These are phyloP conservation scores for Oncopodura yosiiana DNA, from an alignment of 1,140 invertebrate species.

Conservation along the genomic window DNA sequence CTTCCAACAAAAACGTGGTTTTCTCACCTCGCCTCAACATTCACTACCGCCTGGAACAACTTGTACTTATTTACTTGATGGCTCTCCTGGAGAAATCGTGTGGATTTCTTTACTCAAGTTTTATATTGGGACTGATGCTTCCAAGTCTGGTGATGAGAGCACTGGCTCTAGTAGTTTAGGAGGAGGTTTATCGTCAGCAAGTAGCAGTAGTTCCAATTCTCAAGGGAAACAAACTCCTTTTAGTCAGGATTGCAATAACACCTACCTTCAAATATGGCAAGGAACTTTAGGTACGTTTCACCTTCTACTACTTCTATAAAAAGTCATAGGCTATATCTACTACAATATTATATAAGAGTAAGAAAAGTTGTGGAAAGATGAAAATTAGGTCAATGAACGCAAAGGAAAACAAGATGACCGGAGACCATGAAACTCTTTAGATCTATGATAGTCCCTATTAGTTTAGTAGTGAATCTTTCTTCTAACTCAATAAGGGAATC, in stretches of 20 bases:
- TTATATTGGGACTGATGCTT: constrained; percentile 20
- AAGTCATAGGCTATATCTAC: too few relatives aligned
- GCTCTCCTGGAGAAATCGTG: constrained; percentile 53
- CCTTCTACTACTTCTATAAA: neutral
- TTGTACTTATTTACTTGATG: constrained; percentile 46
- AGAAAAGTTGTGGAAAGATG: too few relatives aligned
- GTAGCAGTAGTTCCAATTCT: constrained; percentile 2
- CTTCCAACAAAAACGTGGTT: constrained; percentile 59
- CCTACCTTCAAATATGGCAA: constrained; percentile 27
- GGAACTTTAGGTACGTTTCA: constrained; percentile 17
- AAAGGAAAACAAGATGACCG: too few relatives aligned
- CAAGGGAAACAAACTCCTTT: neutral
- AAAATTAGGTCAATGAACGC: too few relatives aligned
- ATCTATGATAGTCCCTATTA: too few relatives aligned
- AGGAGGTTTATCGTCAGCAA: neutral
- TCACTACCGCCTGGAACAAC: constrained; percentile 45
- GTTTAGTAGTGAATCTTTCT: too few relatives aligned
- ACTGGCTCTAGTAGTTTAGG: neutral
- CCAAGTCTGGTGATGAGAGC: constrained; percentile 10
- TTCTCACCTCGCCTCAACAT: constrained; percentile 44
- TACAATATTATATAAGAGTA: too few relatives aligned
- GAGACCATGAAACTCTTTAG: too few relatives aligned
- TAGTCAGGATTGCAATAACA: constrained; percentile 20
- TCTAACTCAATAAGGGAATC: too few relatives aligned
- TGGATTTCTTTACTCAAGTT: constrained; percentile 75